A percentile compares a stretch with the other conserved stretches of the same genome.
phyloP scores from a whole-genome alignment of 2,888 invertebrate species.

The Scelioninae gen. 1 region DNA sequence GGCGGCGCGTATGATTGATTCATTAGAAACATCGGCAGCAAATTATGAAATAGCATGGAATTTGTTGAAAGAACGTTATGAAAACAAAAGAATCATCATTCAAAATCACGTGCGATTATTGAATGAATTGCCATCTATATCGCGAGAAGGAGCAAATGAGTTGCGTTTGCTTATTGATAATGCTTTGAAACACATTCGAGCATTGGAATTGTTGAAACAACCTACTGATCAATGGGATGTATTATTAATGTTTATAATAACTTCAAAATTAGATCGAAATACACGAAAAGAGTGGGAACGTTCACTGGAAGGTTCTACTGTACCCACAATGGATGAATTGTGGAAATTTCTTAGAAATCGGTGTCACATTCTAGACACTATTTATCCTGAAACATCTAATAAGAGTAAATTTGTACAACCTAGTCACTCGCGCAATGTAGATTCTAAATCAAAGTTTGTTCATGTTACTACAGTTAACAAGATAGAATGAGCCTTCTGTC shows the following conservation, averaged over 20 bases:
- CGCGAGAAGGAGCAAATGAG: slow-evolving; percentile 25
- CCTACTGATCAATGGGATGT: slow-evolving; percentile 40
- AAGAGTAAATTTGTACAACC: slow-evolving; percentile 1
- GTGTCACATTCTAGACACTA: slow-evolving; percentile 20
- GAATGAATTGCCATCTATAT: slow-evolving; percentile 29
- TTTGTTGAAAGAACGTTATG: slow-evolving; percentile 36
- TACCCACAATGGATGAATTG: slow-evolving; percentile 23
- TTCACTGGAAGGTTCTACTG: neutral
- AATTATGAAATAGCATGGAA: slow-evolving; percentile 57
- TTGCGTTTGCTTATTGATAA: slow-evolving; percentile 3
- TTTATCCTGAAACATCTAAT: slow-evolving; percentile 9
- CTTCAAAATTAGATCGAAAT: slow-evolving; percentile 29
- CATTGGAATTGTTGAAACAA: slow-evolving; percentile 26
- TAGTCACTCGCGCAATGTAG: slow-evolving; percentile 5
- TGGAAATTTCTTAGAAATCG: slow-evolving; percentile 31
- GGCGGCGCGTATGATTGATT: too few relatives aligned
- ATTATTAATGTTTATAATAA: slow-evolving; percentile 28
- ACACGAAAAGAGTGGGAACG: slow-evolving; percentile 47
- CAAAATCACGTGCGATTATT: slow-evolving; percentile 56
- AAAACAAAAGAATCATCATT: slow-evolving; percentile 50
- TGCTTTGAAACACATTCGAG: slow-evolving; percentile 26
- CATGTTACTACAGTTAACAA: slow-evolving; percentile 15
- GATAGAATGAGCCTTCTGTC: slow-evolving; percentile 16
- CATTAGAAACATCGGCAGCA: too few relatives aligned
- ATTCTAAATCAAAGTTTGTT: slow-evolving; percentile 4